Conservation (phyloP, 2,888 invertebrate genomes). For the Caenorhabditis doughertyi region DNA sequence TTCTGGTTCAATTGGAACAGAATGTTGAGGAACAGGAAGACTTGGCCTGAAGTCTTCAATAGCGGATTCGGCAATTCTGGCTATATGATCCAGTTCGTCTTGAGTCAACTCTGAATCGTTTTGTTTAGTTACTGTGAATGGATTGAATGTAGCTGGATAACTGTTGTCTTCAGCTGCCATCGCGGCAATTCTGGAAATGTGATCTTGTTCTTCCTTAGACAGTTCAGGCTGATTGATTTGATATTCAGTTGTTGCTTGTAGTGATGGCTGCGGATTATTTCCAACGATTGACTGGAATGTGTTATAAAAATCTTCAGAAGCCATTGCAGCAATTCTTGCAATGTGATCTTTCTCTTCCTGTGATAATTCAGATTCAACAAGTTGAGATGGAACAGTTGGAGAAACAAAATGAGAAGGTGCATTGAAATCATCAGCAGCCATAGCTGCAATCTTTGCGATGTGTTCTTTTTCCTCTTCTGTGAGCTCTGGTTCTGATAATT, state of each 20-base stretch:
- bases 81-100: conserved; percentile 67
- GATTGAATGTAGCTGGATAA: background rate
- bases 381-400: no score
- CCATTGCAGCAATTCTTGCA: conserved; percentile 32
- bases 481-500: background rate
- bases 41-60: background rate
- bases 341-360: conserved; percentile 64
- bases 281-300: no score
- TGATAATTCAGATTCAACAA: conserved; percentile 26
- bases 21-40: background rate
- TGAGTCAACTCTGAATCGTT: conserved; percentile 29
- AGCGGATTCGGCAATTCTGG: conserved; percentile 20
- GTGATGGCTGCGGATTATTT: no score
- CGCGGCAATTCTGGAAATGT: conserved; percentile 57
- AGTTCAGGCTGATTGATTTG: conserved; percentile 44
- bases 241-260: no score
- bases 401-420: no score
- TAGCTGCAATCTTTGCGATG: conserved; percentile 19
- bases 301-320: no score
- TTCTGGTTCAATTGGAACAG: conserved; percentile 8
- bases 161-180: conserved; percentile 51
- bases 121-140: background rate
- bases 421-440: background rate
- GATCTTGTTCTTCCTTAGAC: conserved; percentile 62
- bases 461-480: conserved; percentile 30